phyloP scores from a whole-genome alignment of 2,888 invertebrate genomes.

The Antheraea yamamai region DNA sequence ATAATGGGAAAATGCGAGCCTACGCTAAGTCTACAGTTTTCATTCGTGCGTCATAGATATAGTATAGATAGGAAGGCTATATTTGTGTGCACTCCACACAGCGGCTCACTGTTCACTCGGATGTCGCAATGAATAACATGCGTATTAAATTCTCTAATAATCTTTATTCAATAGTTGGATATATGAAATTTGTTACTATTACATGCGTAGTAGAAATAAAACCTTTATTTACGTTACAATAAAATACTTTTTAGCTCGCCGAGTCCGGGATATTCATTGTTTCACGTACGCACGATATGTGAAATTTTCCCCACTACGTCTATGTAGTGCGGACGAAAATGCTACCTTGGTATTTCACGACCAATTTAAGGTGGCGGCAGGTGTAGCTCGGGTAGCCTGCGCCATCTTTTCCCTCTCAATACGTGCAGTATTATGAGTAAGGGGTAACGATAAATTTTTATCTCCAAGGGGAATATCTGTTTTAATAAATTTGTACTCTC shows the following conservation, averaged over 20 bases:
- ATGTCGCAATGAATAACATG: background rate
- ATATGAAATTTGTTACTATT: too few species aligned
- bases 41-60: background rate
- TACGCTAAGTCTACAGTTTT: background rate
- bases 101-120: background rate
- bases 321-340: background rate
- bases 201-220: background rate
- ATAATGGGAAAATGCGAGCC: background rate
- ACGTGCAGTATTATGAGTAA: constrained; percentile 1
- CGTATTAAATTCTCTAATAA: too few species aligned
- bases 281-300: background rate
- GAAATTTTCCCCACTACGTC: constrained; percentile 1
- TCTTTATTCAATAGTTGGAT: too few species aligned
- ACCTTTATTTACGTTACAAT: background rate
- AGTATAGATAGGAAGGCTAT: background rate
- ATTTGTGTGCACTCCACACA: background rate
- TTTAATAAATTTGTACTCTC: constrained; percentile 17
- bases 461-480: constrained; percentile 8
- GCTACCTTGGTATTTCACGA: constrained; percentile 26
- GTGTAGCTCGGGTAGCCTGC: constrained; percentile 21
- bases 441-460: constrained; percentile 22
- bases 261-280: background rate
- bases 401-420: constrained; percentile 16
- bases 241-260: background rate
- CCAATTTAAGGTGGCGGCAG: constrained; percentile 30